A percentile compares a stretch with the other conserved stretches of the same genome.
Conservation (phyloP, 1,140 invertebrate species). For the Sinonovacula constricta region DNA sequence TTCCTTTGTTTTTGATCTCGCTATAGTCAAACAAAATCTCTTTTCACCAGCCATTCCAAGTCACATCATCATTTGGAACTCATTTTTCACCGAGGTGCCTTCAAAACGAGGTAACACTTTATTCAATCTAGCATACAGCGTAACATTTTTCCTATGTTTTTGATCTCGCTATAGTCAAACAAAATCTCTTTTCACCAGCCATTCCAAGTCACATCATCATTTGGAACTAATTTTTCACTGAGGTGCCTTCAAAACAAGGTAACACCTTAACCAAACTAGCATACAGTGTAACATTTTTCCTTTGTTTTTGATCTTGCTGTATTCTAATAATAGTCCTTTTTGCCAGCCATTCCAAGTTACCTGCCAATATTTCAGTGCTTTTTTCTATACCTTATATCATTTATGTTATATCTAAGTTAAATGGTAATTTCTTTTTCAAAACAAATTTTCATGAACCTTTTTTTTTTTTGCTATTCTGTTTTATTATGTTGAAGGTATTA, state of each 20-base stretch:
- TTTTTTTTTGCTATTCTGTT: too few species aligned
- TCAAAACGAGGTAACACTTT: conserved; percentile 61
- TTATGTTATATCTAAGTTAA: too few species aligned
- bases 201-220: conserved; percentile 80
- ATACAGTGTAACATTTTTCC: too few species aligned
- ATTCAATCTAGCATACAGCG: background rate
- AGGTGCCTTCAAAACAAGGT: conserved; percentile 68
- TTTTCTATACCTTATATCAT: too few species aligned
- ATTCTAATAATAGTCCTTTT: conserved; percentile 78
- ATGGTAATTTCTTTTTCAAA: too few species aligned
- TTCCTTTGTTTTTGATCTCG: too few species aligned
- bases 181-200: conserved; percentile 81
- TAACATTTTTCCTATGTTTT: too few species aligned
- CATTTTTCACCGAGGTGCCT: conserved; percentile 71
- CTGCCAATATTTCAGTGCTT: too few species aligned
- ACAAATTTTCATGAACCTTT: too few species aligned
- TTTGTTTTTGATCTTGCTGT: too few species aligned
- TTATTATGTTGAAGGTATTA: too few species aligned
- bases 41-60: conserved; percentile 82
- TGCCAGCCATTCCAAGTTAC: conserved; percentile 81
- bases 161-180: conserved; percentile 79
- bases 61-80: conserved; percentile 80
- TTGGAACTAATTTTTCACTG: conserved; percentile 79
- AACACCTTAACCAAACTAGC: background rate
- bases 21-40: conserved; percentile 77